Evolutionary conservation across 2,797 vertebrate genomes (phyloP), one percentile per base, ranked within the genome.

Genomic region (Erpetoichthys calabaricus): DNA sequence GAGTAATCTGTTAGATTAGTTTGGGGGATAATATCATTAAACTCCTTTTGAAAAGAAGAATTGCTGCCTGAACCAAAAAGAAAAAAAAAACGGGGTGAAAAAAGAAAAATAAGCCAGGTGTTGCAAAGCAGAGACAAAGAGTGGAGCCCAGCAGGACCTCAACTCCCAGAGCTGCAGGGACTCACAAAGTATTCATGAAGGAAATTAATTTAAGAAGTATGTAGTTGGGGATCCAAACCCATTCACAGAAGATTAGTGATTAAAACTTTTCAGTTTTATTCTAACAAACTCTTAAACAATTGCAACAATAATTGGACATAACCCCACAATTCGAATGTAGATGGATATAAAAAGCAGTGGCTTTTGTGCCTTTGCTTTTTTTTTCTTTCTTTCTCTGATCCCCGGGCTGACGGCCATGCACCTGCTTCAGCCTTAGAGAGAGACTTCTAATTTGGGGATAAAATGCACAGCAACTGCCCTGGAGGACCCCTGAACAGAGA

Each of bases 161-260:
- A 63, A 67, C 64, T 73, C 74, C 68, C 61, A 70, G 78, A 69
- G 77, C 67, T 67, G 68, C 66, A 72, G 71, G 70, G 66, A 73
- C 73, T 70, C 53, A 69, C 65, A 68, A 73, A 74, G 70, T 76
- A 78, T 82, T 83, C 77, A 76, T 59, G 66, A 74, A 81, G 77
- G 79, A 80, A 82, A 80, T 75, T 78, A 79, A 76, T 79, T 79
- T 82, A 79, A 69, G 67, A 73, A 77, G 79, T 76, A 76, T 77
- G 77, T 73, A 66, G 72, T 65, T 77, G 65, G 53, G 65, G 64
- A 72, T 77, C 68, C 68, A 67, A 75, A 67, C 62, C 68, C 60
- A 59, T 84, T 80, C 68, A 81, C 68, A 73, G 75, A 78, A 81
- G 74, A 81, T 80, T 81, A 81, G 74, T 60, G 75, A 78, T 75